phyloP scores from a whole-genome alignment of 2,113 vertebrate species.

The Chaetops frenatus region DNA sequence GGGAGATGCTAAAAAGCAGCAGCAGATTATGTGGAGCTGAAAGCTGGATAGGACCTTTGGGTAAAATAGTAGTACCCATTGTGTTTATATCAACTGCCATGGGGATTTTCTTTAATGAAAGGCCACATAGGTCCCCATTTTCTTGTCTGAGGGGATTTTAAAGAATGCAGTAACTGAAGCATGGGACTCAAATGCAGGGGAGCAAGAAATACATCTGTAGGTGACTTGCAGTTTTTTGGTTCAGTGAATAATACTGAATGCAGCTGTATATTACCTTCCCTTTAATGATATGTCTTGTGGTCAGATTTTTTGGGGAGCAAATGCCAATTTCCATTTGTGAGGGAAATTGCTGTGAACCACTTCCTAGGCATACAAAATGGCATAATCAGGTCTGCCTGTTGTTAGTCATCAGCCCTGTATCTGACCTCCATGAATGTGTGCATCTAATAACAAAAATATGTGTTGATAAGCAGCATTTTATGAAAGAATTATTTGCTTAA shows the following conservation, averaged over 20 bases:
- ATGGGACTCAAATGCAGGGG: not conserved
- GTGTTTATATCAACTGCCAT: not conserved
- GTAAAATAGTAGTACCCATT: not conserved
- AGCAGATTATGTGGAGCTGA: not conserved
- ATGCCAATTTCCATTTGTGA: no score
- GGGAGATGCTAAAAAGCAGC: not conserved
- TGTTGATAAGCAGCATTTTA: slow-evolving; percentile 3
- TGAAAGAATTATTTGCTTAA: slow-evolving; percentile 10
- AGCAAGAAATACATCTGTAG: not conserved
- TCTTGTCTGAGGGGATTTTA: not conserved
- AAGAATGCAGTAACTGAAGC: not conserved
- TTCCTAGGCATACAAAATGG: not conserved
- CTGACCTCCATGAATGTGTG: not conserved
- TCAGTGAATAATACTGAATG: not conserved
- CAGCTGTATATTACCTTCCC: not conserved
- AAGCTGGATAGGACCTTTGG: not conserved
- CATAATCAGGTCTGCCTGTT: not conserved
- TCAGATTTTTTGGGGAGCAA: not conserved
- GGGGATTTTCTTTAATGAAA: not conserved
- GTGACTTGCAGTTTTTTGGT: not conserved
- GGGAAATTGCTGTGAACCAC: not conserved
- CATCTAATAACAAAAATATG: not conserved
- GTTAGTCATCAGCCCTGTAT: not conserved
- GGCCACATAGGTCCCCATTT: not conserved
- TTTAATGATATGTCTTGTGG: not conserved